phyloP scores from a whole-genome alignment of 2,888 invertebrate species.

The Melanargia galathea region DNA sequence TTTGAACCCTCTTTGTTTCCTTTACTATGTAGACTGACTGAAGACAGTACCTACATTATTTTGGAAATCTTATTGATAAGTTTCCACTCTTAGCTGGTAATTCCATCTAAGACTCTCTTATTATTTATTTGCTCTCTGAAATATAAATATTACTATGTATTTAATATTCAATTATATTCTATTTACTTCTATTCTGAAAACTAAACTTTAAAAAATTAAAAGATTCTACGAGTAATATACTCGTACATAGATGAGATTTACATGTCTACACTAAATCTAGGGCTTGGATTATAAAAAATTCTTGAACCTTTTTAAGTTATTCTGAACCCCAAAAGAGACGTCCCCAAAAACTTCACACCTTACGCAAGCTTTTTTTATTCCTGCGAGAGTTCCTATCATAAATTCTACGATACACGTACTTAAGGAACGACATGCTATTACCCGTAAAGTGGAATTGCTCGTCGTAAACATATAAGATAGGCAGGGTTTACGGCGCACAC shows the following conservation, averaged over 20 bases:
- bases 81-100: not conserved
- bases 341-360: not conserved
- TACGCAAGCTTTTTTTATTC: constrained; percentile 1
- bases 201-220: too few relatives aligned
- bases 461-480: constrained; percentile 53
- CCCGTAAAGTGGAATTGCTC: constrained; percentile 54
- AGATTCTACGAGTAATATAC: too few relatives aligned
- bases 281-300: not conserved
- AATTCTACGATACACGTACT: constrained; percentile 20
- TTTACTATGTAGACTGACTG: too few relatives aligned
- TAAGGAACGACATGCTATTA: constrained; percentile 37
- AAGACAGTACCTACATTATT: not conserved
- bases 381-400: constrained; percentile 15
- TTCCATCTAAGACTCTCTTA: not conserved
- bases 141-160: too few relatives aligned
- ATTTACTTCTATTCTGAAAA: too few relatives aligned
- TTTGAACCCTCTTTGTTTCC: not conserved
- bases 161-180: too few relatives aligned
- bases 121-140: not conserved
- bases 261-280: not conserved
- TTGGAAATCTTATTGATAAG: not conserved
- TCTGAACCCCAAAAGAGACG: not conserved
- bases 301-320: not conserved
- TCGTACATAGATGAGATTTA: not conserved
- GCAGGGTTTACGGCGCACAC: constrained; percentile 42